These are phyloP conservation scores for Machimus rusticus DNA, from an alignment of 2,888 invertebrate species.

Conservation along the genomic window DNA sequence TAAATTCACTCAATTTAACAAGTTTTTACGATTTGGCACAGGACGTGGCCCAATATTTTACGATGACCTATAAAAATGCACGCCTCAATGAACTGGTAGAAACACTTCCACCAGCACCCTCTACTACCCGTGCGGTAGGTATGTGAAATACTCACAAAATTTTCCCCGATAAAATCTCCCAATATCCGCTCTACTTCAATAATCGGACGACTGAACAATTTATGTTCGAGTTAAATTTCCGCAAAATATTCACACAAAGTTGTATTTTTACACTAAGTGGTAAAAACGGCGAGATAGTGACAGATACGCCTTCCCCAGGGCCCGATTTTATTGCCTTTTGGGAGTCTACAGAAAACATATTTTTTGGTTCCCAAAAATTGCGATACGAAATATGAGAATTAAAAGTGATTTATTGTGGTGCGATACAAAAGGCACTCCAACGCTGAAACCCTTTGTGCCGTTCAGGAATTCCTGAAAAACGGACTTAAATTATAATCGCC, in stretches of 20 bases:
- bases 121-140: constrained; percentile 1
- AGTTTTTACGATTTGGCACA: constrained; percentile 33
- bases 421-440: not conserved
- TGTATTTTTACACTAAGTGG: constrained; percentile 31
- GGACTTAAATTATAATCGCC: not conserved
- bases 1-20: constrained; percentile 35
- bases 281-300: constrained; percentile 32
- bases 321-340: constrained; percentile 26
- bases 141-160: constrained; percentile 34
- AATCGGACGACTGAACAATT: constrained; percentile 38
- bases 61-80: constrained; percentile 34
- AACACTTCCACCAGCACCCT: constrained; percentile 13
- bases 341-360: constrained; percentile 5
- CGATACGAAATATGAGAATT: constrained; percentile 28
- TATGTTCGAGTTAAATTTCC: constrained; percentile 39
- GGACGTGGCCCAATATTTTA: constrained; percentile 30
- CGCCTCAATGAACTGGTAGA: constrained; percentile 24
- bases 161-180: constrained; percentile 32
- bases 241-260: constrained; percentile 41
- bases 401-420: constrained; percentile 22
- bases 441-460: not conserved
- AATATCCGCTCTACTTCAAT: constrained; percentile 40
- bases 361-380: constrained; percentile 2
- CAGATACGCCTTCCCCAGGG: not conserved
- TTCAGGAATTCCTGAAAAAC: not conserved